Conservation (phyloP, 2,888 invertebrate species). For the Drosophila helvetica region DNA sequence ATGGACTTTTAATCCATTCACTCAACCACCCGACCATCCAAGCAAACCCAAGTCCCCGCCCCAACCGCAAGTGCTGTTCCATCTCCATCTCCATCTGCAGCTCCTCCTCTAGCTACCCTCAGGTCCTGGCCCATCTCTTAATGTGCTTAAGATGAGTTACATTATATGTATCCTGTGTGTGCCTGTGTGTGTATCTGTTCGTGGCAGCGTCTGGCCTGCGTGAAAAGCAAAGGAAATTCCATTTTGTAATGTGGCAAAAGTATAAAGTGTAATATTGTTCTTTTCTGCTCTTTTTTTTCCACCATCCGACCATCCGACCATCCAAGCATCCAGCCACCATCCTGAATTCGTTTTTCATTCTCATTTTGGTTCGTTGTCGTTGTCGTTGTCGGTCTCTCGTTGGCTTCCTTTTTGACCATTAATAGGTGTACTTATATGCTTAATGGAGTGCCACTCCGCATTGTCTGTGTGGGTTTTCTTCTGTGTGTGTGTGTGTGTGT, state of each 20-base stretch:
- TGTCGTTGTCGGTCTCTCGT: conserved; percentile 38
- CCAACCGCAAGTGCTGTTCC: conserved; percentile 27
- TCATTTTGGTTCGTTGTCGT: conserved; percentile 42
- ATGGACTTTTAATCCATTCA: conserved; percentile 78
- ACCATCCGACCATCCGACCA: neutral
- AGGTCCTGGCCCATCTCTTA: conserved; percentile 58
- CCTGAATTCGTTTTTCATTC: conserved; percentile 67
- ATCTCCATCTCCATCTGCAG: conserved; percentile 9
- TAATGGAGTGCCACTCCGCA: conserved; percentile 78
- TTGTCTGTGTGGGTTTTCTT: conserved; percentile 37
- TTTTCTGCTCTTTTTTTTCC: neutral
- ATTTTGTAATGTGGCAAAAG: conserved; percentile 79
- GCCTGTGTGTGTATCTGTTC: neutral
- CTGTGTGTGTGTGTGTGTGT: conserved; percentile 29
- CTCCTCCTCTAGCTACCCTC: conserved; percentile 41
- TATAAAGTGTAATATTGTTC: conserved; percentile 78
- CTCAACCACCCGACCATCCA: conserved; percentile 22
- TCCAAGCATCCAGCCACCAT: too few relatives aligned
- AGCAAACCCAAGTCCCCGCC: conserved; percentile 18
- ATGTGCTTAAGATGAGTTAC: conserved; percentile 79
- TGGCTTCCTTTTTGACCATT: conserved; percentile 77
- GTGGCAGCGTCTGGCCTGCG: conserved; percentile 25
- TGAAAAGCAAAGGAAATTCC: conserved; percentile 48
- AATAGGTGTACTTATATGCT: conserved; percentile 80
- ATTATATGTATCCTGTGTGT: conserved; percentile 52